These are phyloP conservation scores for Caenorhabditis wallacei DNA, from an alignment of 2,888 invertebrate genomes.

Conservation along the genomic window DNA sequence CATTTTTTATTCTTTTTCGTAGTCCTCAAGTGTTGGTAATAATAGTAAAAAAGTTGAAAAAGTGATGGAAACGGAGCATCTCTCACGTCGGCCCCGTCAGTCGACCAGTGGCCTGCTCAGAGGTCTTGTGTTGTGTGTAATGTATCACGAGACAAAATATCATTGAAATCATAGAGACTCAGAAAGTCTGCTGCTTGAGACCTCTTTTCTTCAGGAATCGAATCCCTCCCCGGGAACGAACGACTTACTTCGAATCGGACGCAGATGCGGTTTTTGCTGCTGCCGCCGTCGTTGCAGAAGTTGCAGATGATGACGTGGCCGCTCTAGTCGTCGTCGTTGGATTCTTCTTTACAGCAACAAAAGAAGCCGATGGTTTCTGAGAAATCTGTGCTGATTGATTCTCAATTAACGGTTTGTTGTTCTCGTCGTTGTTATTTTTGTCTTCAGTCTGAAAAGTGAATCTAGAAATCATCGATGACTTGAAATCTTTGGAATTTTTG, in stretches of 20 bases:
- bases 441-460: conserved; percentile 56
- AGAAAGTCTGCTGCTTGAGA: conserved; percentile 39
- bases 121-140: conserved; percentile 49
- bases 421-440: conserved; percentile 63
- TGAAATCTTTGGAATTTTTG: neutral
- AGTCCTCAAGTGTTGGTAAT: conserved; percentile 44
- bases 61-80: conserved; percentile 37
- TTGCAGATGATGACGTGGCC: conserved; percentile 30
- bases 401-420: conserved; percentile 47
- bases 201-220: conserved; percentile 19
- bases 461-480: conserved; percentile 14
- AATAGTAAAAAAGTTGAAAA: conserved; percentile 60
- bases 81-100: conserved; percentile 14
- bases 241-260: conserved; percentile 61
- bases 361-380: conserved; percentile 25
- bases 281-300: no score
- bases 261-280: conserved; percentile 50
- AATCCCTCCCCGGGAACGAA: conserved; percentile 40
- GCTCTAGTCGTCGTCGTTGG: conserved; percentile 34
- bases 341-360: conserved; percentile 48
- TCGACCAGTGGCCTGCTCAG: conserved; percentile 49
- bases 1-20: conserved; percentile 7
- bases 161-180: conserved; percentile 25
- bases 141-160: conserved; percentile 50
- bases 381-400: neutral